phyloP scores from a whole-genome alignment of 2,888 invertebrate species.

The Diarsia rubi region DNA sequence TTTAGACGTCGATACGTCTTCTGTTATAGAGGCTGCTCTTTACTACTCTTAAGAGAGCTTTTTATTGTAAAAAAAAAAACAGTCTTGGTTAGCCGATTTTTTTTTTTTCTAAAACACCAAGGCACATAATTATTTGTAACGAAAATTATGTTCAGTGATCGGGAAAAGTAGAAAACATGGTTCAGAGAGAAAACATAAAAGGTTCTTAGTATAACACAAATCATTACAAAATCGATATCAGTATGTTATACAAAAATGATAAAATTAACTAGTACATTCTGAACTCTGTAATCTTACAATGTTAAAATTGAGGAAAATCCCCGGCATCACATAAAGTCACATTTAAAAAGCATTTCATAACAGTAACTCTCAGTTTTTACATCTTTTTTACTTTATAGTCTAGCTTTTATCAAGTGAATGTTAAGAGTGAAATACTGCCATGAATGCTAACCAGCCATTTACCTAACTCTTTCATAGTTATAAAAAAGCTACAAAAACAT shows the following conservation, averaged over 20 bases:
- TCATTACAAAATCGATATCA: neutral
- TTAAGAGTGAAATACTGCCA: slow-evolving; percentile 54
- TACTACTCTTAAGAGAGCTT: slow-evolving; percentile 71
- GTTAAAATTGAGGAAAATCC: neutral
- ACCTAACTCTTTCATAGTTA: slow-evolving; percentile 73
- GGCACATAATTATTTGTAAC: neutral
- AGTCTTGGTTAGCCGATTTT: neutral
- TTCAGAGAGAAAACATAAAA: neutral
- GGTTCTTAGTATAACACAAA: neutral
- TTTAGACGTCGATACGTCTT: slow-evolving; percentile 84
- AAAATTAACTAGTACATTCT: neutral
- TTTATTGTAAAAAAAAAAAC: slow-evolving; percentile 31
- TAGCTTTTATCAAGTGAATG: slow-evolving; percentile 47
- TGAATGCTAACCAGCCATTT: slow-evolving; percentile 64
- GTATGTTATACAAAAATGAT: no score
- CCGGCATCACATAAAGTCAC: slow-evolving; percentile 7
- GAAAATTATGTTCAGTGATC: no score
- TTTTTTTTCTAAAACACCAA: neutral
- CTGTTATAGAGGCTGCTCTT: slow-evolving; percentile 77
- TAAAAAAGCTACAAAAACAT: slow-evolving; percentile 71
- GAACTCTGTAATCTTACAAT: neutral
- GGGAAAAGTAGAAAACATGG: neutral
- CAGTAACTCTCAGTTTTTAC: slow-evolving; percentile 33
- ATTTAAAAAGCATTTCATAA: slow-evolving; percentile 19
- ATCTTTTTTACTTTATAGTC: slow-evolving; percentile 44